A percentile compares a stretch with the other conserved stretches of the same genome.
Evolutionary conservation across 2,797 vertebrate species (phyloP).

Genomic region (Meriones psammophilus): DNA sequence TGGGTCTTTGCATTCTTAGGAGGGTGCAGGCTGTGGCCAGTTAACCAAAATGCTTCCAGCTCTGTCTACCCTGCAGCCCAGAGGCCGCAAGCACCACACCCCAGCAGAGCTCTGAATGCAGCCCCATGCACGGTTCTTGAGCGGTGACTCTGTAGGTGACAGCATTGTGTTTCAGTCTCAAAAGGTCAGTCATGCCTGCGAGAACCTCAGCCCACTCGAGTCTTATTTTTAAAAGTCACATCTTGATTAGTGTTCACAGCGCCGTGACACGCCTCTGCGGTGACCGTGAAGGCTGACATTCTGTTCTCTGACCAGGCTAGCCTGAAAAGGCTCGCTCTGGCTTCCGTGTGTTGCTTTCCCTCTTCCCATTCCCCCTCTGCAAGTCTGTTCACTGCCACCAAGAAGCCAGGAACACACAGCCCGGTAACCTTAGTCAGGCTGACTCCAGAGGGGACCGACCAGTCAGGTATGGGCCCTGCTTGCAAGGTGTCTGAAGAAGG

Average conservation of each 20-base stretch:
- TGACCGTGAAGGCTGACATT: rapidly evolving
- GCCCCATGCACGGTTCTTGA: neutral
- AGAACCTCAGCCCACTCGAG: neutral
- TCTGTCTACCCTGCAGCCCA: neutral
- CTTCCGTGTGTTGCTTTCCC: neutral
- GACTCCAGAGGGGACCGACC: rapidly evolving
- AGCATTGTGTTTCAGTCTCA: neutral
- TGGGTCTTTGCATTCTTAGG: neutral
- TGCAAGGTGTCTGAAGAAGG: rapidly evolving
- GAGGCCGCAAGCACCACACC: rapidly evolving
- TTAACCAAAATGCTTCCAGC: neutral
- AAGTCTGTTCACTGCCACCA: rapidly evolving
- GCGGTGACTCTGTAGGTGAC: neutral
- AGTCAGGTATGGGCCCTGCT: rapidly evolving
- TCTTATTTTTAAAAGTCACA: neutral
- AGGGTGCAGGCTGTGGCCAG: neutral
- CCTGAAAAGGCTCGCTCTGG: too few species aligned
- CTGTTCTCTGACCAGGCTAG: neutral
- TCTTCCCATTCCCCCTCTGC: neutral
- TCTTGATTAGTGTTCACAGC: neutral
- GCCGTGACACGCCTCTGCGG: rapidly evolving
- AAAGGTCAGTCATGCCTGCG: neutral
- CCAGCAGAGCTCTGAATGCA: neutral
- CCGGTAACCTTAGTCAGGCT: neutral
- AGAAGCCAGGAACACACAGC: neutral